Evolutionary conservation across 2,888 invertebrate species (phyloP).

Genomic region (Thalpophila matura): DNA sequence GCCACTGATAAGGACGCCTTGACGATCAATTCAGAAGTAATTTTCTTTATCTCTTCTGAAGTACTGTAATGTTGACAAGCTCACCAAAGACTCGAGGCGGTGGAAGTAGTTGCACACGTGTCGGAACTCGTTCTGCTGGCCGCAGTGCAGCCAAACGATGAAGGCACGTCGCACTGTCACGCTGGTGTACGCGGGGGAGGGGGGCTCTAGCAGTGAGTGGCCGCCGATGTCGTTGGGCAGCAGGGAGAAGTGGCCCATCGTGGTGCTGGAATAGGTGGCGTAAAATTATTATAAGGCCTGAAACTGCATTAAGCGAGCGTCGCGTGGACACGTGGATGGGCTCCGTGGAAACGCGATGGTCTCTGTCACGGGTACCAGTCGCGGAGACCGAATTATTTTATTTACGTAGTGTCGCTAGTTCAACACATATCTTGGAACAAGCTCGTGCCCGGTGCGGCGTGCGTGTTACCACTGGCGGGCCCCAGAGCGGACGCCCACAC

Average conservation of each 20-base stretch:
- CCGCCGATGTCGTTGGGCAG: conserved; percentile 29
- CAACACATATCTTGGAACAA: no score
- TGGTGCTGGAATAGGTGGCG: neutral
- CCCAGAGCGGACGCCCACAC: no score
- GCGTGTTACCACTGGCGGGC: no score
- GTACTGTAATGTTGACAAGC: conserved; percentile 18
- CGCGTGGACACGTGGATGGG: no score
- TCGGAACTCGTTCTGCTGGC: conserved; percentile 74
- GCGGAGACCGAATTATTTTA: no score
- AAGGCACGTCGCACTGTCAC: conserved; percentile 76
- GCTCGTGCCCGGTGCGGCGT: no score
- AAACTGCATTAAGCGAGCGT: no score
- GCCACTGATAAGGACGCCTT: no score
- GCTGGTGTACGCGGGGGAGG: conserved; percentile 67
- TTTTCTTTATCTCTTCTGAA: neutral
- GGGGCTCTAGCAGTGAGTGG: conserved; percentile 72
- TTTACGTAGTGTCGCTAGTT: no score
- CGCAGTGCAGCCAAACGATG: conserved; percentile 79
- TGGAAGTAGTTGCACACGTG: conserved; percentile 80
- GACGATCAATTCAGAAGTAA: no score
- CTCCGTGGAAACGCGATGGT: no score
- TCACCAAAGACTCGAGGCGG: conserved; percentile 73
- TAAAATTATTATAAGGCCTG: neutral
- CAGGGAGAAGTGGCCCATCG: conserved; percentile 22
- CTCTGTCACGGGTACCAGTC: no score